Evolutionary conservation across 2,113 vertebrate genomes (phyloP), one percentile per base, ranked within the genome.

Genomic region (Setophaga petechia): DNA sequence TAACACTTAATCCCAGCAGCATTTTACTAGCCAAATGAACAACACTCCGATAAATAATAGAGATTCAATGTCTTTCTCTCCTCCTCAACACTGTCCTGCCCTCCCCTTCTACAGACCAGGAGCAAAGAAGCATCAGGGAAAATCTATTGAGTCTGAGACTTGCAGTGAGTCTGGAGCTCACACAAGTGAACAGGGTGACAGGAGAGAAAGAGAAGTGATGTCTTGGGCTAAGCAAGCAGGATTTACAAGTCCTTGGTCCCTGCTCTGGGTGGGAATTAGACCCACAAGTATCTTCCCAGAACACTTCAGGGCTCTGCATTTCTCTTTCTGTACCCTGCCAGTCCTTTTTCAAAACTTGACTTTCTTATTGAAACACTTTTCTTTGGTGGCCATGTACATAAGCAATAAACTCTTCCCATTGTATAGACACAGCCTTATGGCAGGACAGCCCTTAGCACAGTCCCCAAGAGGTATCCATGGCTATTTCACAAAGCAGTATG

Each of bases 121-220:
- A 96, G 35, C 46, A 83, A 44, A 0, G 1, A 73, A 81, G 65
- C n/a, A 84, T 61, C 1, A 2, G 2, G 19, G 24, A 65, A 83
- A 80, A 33, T n/a, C 24, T n/a, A n/a, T 5, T 22, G 19, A 51
- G 41, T 21, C 16, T 43, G 62, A 90, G 35, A 84, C 12, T 44
- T 54, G 71, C 13, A 58, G 30, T 8, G 30, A 67, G 31, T 66
- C 44, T 37, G 43, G 37, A 93, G 54, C 66, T 93, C 80, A 81
- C 21, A 22, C 0, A 0, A 76, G 37, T 14, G 11, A 79, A 27
- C 35, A 39, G 39, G 9, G 23, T 7, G 5, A 62, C 22, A 66
- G 22, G 35, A n/a, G 16, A 46, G 62, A 69, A 88, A 73, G 30
- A 62, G 41, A 78, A 52, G 30, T 4, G 10, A 61, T 7, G 4